Base-by-base conservation (phyloP, 2,113 vertebrate species). In the Echinops telfairi region DNA sequence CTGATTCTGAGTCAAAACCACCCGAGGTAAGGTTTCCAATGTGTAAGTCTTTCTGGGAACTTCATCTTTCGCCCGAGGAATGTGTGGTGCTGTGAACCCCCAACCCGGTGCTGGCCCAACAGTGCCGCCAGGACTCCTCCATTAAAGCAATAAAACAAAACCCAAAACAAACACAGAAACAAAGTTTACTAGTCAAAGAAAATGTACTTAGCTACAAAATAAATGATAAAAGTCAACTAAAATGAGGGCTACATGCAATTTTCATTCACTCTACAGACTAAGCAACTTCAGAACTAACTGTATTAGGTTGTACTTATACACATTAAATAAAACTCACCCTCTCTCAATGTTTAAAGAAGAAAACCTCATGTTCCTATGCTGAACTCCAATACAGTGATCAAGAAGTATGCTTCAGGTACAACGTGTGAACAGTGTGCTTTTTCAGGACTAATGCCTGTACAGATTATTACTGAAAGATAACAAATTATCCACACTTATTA, bases 191-290 rank as follows among this genome's bases (percentile, higher is more conserved):
- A 94, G 81, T 92, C 53, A 90, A 92, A 96, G 81, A 92, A 95
- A 95, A 92, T 84, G 19, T 62, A 87, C 90, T 96, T 81, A 95
- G 19, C n/a, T 85, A n/a, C 60, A 64, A 95, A 96, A 95, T 19
- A 95, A 90, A 93, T 90, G 80, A 58, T 94, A 88, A 97, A 98
- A 90, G 95, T 96, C 97, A 97, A 96, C 89, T 70, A 89, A 91
- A 97, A 96, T 96, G 92, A 97, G 83, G 73, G 86, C 93, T 95
- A 95, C 43, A 86, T 33, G 25, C 27, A 93, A 95, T 96, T 97
- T 97, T 93, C 92, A 89, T 91, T 96, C 88, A 90, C 79, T 91
- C 81, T 90, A 92, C 66, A 96, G 90, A 96, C 91, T 94, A 97
- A 86, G 96, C 83, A 96, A 97, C 75, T 83, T 95, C 92, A 97